These are phyloP conservation scores for Oryzias woworae DNA, from an alignment of 2,113 vertebrate genomes.

Conservation along the genomic window DNA sequence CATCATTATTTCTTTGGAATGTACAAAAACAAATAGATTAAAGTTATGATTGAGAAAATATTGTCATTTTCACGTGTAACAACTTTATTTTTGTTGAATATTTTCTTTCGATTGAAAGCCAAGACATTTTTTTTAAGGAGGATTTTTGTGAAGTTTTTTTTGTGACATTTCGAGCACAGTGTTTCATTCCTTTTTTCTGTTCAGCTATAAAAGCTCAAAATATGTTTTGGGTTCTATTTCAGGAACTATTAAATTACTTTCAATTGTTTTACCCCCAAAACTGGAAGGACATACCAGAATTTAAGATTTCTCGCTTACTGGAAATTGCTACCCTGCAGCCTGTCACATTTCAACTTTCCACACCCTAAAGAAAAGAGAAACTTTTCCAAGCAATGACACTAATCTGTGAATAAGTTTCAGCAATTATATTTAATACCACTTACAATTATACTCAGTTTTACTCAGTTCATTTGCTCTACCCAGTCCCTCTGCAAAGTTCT, in stretches of 20 bases:
- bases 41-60: too few relatives aligned
- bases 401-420: not conserved
- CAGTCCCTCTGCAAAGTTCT: too few relatives aligned
- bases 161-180: constrained; percentile 13
- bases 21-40: too few relatives aligned
- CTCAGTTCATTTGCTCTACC: too few relatives aligned
- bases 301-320: constrained; percentile 18
- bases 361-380: not conserved
- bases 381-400: not conserved
- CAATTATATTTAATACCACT: too few relatives aligned
- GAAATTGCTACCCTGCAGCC: constrained; percentile 26
- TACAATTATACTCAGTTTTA: too few relatives aligned
- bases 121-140: not conserved
- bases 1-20: too few relatives aligned
- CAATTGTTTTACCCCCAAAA: constrained; percentile 3
- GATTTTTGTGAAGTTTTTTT: constrained; percentile 2
- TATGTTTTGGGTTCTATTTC: constrained; percentile 22
- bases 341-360: not conserved
- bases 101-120: too few relatives aligned
- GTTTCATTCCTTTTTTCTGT: constrained; percentile 17
- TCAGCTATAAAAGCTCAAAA: constrained; percentile 15
- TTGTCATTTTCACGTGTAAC: too few relatives aligned
- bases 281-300: constrained; percentile 9
- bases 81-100: too few relatives aligned
- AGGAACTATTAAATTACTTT: constrained; percentile 24